Evolutionary conservation across 2,888 invertebrate genomes (phyloP), one percentile per base, ranked within the genome.

Genomic region (Scaptomyza flava): DNA sequence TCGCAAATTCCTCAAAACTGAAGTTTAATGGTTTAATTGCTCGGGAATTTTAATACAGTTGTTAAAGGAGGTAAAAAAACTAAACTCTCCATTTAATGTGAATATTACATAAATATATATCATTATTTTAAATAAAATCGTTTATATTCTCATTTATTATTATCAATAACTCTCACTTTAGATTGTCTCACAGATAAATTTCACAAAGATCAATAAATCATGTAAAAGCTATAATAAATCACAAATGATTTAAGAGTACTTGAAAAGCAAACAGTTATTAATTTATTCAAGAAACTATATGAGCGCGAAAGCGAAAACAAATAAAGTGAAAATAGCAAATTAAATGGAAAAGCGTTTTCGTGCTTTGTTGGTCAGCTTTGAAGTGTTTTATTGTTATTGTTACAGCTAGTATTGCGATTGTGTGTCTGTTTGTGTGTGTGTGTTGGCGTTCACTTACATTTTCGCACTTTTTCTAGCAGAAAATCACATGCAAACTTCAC

Each of bases 401-500:
- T 52, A 11, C 17, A 17, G 17, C 17, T 17, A 17, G 17, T 17
- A 17, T 17, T 17, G 17, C 17, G 17, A 17, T 17, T 17, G 17
- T n/a, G n/a, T n/a, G n/a, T n/a, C n/a, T n/a, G n/a, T n/a, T n/a
- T n/a, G n/a, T n/a, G 23, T 5, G 27, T 67, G 51, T 68, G 23
- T 27, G 63, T 67, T 62, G 9, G 23, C 42, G 34, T 60, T 12
- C 86, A 83, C 83, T 83, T 83, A 79, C 88, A 82, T 68, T 83
- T 89, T 87, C 85, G 62, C 69, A 67, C 52, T 62, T 67, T 74
- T 81, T 66, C 62, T 67, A 59, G 71, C 77, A 68, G 89, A 76
- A 81, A 88, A 72, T 56, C 43, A 6, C 43, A 68, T 70, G 88
- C 66, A 36, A 58, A 52, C 81, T 82, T 80, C 71, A 82, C 82